Evolutionary conservation across 2,888 invertebrate species (phyloP).

Genomic region (Melanophora roralis): DNA sequence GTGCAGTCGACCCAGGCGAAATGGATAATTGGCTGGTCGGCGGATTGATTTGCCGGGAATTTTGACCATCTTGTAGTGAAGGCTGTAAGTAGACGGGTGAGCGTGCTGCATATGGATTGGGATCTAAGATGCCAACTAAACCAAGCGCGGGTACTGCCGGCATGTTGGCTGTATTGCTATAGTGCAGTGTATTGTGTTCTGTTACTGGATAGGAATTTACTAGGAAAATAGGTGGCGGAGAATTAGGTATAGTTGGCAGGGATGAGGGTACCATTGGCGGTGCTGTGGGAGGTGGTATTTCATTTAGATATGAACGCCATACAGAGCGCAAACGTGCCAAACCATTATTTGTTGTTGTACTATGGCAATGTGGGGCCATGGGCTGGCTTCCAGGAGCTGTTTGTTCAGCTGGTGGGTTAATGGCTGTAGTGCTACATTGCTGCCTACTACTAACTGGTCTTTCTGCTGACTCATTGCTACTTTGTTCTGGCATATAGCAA

Average conservation of each 20-base stretch:
- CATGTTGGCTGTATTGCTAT: conserved; percentile 30
- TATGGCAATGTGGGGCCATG: conserved; percentile 41
- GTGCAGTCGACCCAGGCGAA: conserved; percentile 53
- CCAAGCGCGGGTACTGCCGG: conserved; percentile 47
- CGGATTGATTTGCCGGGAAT: conserved; percentile 45
- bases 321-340: conserved; percentile 47
- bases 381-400: conserved; percentile 8
- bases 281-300: conserved; percentile 18
- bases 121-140: conserved; percentile 49
- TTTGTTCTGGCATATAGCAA: conserved; percentile 50
- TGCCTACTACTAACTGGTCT: conserved; percentile 26
- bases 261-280: conserved; percentile 35
- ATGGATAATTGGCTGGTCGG: conserved; percentile 41
- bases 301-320: conserved; percentile 51
- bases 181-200: conserved; percentile 47
- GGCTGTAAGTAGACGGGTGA: conserved; percentile 50
- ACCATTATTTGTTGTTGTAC: conserved; percentile 33
- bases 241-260: conserved; percentile 41
- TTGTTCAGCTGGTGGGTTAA: conserved; percentile 28
- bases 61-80: conserved; percentile 38
- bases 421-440: conserved; percentile 11
- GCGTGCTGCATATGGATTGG: conserved; percentile 30
- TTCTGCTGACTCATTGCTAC: background rate
- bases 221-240: conserved; percentile 54
- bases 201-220: conserved; percentile 48